Percentiles rank a stretch among this genome's conserved stretches.
phyloP scores from a whole-genome alignment of 2,113 vertebrate species.

The Misgurnus anguillicaudatus region DNA sequence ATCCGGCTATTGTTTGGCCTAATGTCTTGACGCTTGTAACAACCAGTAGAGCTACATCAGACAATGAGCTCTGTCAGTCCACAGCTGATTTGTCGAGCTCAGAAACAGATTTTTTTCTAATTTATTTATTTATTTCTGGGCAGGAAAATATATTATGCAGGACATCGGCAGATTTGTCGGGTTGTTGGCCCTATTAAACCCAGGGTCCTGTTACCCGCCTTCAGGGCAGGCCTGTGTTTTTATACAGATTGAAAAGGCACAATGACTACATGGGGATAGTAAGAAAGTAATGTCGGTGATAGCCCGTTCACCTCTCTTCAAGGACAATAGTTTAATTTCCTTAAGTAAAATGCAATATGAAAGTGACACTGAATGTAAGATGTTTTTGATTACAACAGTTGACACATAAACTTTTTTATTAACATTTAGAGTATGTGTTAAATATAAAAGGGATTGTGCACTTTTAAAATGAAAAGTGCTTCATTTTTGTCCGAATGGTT shows the following conservation, averaged over 20 bases:
- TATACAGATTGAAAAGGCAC: conserved; percentile 53
- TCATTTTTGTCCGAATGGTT: no score
- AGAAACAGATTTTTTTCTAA: conserved; percentile 57
- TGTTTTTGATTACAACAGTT: no score
- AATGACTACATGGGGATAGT: conserved; percentile 39
- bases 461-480: no score
- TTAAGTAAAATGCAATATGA: no score
- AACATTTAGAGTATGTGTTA: no score
- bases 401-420: no score
- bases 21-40: conserved; percentile 98
- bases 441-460: no score
- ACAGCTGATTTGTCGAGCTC: conserved; percentile 70
- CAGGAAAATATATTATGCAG: conserved; percentile 44
- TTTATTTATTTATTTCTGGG: conserved; percentile 62
- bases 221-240: conserved; percentile 65
- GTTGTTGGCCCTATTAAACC: conserved; percentile 77
- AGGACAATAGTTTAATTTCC: no score
- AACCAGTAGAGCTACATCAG: conserved; percentile 89
- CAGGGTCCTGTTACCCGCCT: conserved; percentile 51
- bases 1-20: conserved; percentile 92
- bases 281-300: background rate
- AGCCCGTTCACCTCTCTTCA: no score
- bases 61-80: conserved; percentile 94
- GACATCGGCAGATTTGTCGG: conserved; percentile 73
- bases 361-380: no score